phyloP scores from a whole-genome alignment of 53 echinoderm and acorn worm genomes.

The Crossaster papposus region DNA sequence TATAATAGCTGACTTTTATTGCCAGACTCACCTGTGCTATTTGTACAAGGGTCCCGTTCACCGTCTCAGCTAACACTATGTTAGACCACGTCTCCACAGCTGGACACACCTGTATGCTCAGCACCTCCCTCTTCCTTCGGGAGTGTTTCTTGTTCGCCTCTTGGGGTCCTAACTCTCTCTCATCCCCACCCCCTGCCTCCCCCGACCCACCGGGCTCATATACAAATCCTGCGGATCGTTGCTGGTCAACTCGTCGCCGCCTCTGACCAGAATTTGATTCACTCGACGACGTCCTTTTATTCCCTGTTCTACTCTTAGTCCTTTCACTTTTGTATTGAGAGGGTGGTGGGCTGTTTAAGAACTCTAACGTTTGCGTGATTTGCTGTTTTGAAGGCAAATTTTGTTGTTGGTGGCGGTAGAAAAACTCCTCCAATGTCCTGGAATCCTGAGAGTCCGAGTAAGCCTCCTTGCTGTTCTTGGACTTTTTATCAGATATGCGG shows the following conservation, averaged over 20 bases:
- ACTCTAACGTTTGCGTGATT: slow-evolving; percentile 21
- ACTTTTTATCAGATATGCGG: slow-evolving; percentile 35
- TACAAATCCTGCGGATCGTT: not conserved
- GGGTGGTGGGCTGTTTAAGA: not conserved
- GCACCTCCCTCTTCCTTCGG: slow-evolving; percentile 43
- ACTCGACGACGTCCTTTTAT: not conserved
- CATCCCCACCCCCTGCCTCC: not conserved
- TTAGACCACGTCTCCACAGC: slow-evolving; percentile 65
- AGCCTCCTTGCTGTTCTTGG: slow-evolving; percentile 26
- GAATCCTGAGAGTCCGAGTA: slow-evolving; percentile 29
- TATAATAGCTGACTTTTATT: not conserved
- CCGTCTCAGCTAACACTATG: slow-evolving; percentile 61
- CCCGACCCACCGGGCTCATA: slow-evolving; percentile 18
- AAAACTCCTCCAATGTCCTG: slow-evolving; percentile 9
- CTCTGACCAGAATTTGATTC: not conserved
- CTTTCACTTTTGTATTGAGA: not conserved
- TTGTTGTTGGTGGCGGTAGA: slow-evolving; percentile 20
- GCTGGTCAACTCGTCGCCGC: not conserved
- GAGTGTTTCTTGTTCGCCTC: slow-evolving; percentile 11
- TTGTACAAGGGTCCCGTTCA: slow-evolving; percentile 59
- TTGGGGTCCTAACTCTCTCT: not conserved
- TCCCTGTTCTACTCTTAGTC: not conserved
- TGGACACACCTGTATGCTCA: slow-evolving; percentile 56
- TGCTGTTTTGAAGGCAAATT: slow-evolving; percentile 21
- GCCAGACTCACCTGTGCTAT: slow-evolving; percentile 50